Evolutionary conservation across 2,797 vertebrate species (phyloP).

Genomic region (Hoplostethus mediterraneus): DNA sequence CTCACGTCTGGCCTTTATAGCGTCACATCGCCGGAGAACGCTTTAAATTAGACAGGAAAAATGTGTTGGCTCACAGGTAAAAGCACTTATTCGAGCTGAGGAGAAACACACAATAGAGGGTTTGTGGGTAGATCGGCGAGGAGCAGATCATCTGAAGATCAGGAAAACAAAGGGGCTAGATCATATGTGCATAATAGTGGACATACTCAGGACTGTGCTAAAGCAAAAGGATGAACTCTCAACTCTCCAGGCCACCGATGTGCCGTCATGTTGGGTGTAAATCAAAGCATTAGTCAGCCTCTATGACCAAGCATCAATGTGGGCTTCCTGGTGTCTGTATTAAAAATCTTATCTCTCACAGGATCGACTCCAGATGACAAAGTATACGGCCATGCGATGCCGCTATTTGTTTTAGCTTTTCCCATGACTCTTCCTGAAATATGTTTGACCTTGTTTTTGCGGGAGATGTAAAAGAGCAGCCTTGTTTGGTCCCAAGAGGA

Average conservation of each 20-base stretch:
- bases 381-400: slow-evolving; percentile 39
- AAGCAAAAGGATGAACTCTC: slow-evolving; percentile 1
- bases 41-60: neutral
- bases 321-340: slow-evolving; percentile 30
- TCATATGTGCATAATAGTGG: neutral
- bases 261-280: neutral
- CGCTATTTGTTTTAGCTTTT: slow-evolving; percentile 67
- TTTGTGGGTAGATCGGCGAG: too few species aligned
- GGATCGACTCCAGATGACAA: slow-evolving; percentile 62
- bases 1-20: neutral
- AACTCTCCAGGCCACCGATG: slow-evolving; percentile 6
- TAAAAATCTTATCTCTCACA: slow-evolving; percentile 30
- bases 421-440: slow-evolving; percentile 82
- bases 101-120: neutral
- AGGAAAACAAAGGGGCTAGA: neutral
- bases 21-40: neutral
- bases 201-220: neutral
- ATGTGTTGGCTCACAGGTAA: neutral
- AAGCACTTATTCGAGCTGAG: neutral
- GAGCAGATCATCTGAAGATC: neutral
- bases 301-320: slow-evolving; percentile 22
- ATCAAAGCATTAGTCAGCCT: slow-evolving; percentile 26
- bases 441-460: slow-evolving; percentile 75
- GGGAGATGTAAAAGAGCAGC: slow-evolving; percentile 58
- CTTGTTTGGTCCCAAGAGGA: slow-evolving; percentile 74